Evolutionary conservation across 2,113 vertebrate genomes (phyloP), one percentile per base, ranked within the genome.

Genomic region (Odocoileus hemionus): DNA sequence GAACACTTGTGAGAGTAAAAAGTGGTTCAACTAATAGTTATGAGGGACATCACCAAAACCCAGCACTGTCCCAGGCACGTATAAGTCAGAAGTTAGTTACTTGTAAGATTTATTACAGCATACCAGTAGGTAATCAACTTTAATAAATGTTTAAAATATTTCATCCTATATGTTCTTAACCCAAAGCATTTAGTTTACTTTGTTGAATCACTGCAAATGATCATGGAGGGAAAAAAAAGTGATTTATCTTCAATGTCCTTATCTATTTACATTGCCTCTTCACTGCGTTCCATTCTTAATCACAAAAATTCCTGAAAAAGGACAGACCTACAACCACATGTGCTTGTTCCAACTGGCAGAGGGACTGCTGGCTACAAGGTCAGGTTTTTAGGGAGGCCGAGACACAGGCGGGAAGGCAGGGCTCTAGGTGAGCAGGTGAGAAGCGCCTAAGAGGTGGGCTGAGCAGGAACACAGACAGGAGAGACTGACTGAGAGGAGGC

Each of bases 281-380:
- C 93, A 88, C 58, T 97, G 93, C 67, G 93, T 95, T 85, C 86
- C 43, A 95, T 70, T 88, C 93, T 97, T 87, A 95, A 90, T 45
- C 96, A 50, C 70, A 19, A 98, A 92, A 89, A 95, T 76, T 94
- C 97, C 47, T 95, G 86, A 95, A 94, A 95, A 39, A 94, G 97
- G 58, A 92, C 28, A 21, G 70, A 64, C 76, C 98, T 94, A 96
- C 52, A 97, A 95, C 83, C 84, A 55, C 4, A 54, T 17, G 80
- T 83, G 13, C 43, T 11, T 17, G 26, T 19, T 23, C 82, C 54
- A 12, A 3, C 39, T 8, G 1, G 1, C 28, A 47, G 33, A 23
- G 13, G 12, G 14, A 16, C 0, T 21, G 28, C n/a, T 6, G n/a
- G 21, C n/a, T 30, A 5, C 7, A 17, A 55, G n/a, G 17, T 14